Evolutionary conservation across 1,140 invertebrate species (phyloP).

Genomic region (Bombus sibiricus): DNA sequence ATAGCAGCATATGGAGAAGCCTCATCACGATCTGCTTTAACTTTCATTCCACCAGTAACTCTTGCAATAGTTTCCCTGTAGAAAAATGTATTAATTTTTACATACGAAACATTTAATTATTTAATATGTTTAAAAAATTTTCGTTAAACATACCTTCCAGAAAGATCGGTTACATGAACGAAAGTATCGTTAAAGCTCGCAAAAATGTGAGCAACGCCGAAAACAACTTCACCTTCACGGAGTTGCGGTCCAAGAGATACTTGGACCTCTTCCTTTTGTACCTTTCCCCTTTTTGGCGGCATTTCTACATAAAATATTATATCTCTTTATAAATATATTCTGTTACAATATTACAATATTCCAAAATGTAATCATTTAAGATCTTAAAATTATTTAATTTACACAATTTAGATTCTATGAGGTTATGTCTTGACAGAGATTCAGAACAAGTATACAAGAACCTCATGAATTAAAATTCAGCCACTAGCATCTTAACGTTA

Average conservation of each 20-base stretch:
- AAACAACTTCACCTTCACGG: conserved; percentile 98
- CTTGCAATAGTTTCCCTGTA: conserved; percentile 98
- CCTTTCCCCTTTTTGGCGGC: conserved; percentile 99
- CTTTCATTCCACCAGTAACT: conserved; percentile 99
- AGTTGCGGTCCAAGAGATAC: conserved; percentile 98
- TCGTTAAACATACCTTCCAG: conserved; percentile 88
- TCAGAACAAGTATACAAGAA: conserved; percentile 16
- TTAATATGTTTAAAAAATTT: not conserved
- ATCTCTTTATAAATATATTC: conserved; percentile 6
- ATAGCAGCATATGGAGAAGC: conserved; percentile 99
- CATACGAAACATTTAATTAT: not conserved
- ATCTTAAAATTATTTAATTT: not conserved
- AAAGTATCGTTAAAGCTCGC: conserved; percentile 99
- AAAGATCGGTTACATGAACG: conserved; percentile 99
- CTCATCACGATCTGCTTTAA: conserved; percentile 99
- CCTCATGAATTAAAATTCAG: conserved; percentile 52
- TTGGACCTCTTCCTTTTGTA: conserved; percentile 97
- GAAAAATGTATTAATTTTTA: conserved; percentile 44
- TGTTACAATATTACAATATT: not conserved
- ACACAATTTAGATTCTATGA: conserved; percentile 44
- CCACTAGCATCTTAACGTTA: conserved; percentile 60
- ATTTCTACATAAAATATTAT: conserved; percentile 84
- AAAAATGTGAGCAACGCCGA: conserved; percentile 99
- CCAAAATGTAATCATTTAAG: not conserved
- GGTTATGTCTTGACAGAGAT: conserved; percentile 59